Base-by-base conservation (phyloP, 2,797 vertebrate genomes). In the Characodon lateralis region DNA sequence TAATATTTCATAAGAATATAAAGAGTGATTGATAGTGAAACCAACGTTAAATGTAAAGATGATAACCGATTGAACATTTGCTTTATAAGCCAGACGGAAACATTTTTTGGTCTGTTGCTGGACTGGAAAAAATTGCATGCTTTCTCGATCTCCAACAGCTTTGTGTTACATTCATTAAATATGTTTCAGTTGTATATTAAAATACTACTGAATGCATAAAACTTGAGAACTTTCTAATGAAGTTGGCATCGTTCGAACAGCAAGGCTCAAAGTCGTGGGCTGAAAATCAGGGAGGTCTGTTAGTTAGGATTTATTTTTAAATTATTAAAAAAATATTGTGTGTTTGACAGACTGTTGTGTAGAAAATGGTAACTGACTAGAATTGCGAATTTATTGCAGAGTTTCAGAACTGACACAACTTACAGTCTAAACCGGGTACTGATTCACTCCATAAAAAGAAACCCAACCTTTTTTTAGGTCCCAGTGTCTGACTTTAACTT, bases 131-230 rank as follows among this genome's bases (percentile, higher is more conserved):
- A 82, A 81, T 80, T 77, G 76, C 83, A 85, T 58, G 5, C 75
- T 76, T 72, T 71, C 50, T 76, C 58, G 71, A 74, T 82, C 24
- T 41, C 48, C 12, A 73, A 68, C 71, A 79, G 73, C 78, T 70
- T 77, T 66, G 31, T 69, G 39, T 78, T 88, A 88, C 85, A 91
- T 89, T 90, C 84, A 90, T 71, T 43, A 81, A 84, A 69, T 46
- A 43, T n/a, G 18, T 46, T 69, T 69, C 24, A 69, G 66, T 6
- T 2, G 66, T 26, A 69, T 46, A 26, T n/a, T 46, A 69, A 69
- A 69, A 46, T 46, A 69, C 41, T 6, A 26, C 66, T 26, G 12
- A 69, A 46, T 56, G 26, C 28, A 46, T 69, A 6, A 71, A 65
- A 20, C 7, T 50, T 69, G 48, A 24, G 5, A 16, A 12, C 14